Conservation (phyloP, 2,113 vertebrate species). For the Alaudala cheleensis region DNA sequence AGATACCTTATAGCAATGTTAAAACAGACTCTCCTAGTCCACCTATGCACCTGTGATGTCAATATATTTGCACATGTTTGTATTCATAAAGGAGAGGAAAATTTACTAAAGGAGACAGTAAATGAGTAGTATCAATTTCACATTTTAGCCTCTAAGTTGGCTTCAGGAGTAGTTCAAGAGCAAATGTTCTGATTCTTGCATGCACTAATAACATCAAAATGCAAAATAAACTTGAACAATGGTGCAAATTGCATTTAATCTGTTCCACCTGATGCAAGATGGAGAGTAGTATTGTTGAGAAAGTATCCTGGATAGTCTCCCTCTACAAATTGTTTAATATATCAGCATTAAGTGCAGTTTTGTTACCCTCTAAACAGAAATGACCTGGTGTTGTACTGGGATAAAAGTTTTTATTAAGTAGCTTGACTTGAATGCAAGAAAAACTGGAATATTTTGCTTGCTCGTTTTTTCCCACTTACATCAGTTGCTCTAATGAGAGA, state of each 20-base stretch:
- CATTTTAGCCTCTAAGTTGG: not conserved
- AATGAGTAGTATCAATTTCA: not conserved
- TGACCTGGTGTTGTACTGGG: not conserved
- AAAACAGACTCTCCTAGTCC: not conserved
- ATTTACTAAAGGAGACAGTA: not conserved
- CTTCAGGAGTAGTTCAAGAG: not conserved
- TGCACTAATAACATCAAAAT: not conserved
- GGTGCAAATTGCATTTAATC: not conserved
- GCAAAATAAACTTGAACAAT: not conserved
- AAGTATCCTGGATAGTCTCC: not conserved
- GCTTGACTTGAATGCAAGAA: not conserved
- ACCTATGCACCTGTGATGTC: not conserved
- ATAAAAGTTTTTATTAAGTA: not conserved
- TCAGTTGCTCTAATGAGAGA: not conserved
- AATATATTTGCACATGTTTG: not conserved
- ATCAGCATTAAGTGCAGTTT: not conserved
- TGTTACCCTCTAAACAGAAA: constrained; percentile 2
- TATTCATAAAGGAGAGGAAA: not conserved
- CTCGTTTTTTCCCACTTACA: not conserved
- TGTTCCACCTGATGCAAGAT: not conserved
- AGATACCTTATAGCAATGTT: not conserved
- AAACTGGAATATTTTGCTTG: not conserved
- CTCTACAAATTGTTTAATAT: not conserved
- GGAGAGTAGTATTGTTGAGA: not conserved
- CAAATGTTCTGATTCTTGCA: not conserved